Evolutionary conservation across 2,113 vertebrate species (phyloP).

Genomic region (Peromyscus leucopus): DNA sequence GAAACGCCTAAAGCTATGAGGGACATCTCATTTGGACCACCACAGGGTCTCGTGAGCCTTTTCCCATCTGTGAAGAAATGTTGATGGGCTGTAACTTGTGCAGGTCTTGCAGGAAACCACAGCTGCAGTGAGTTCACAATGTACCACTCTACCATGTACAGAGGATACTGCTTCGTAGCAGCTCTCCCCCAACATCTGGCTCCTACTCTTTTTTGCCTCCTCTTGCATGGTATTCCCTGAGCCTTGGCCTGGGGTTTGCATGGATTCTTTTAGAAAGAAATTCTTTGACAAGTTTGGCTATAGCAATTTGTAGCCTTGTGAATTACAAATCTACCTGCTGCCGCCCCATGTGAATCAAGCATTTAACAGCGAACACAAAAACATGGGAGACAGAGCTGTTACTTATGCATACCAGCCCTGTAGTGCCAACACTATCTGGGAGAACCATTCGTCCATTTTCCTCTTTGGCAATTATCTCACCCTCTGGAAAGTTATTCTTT

Average conservation of each 20-base stretch:
- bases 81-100: not conserved
- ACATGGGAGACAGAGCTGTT: not conserved
- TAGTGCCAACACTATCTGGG: not conserved
- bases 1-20: not conserved
- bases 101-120: not conserved
- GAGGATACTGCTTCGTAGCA: not conserved
- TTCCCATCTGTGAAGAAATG: not conserved
- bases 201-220: not conserved
- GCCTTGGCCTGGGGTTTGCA: not conserved
- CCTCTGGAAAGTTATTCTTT: not conserved
- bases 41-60: not conserved
- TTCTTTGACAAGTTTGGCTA: not conserved
- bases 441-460: not conserved
- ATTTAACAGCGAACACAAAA: not conserved
- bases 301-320: not conserved
- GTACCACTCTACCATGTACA: not conserved
- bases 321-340: not conserved
- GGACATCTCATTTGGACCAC: not conserved
- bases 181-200: not conserved
- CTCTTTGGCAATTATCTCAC: not conserved
- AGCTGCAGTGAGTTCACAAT: not conserved
- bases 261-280: not conserved
- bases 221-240: not conserved
- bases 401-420: not conserved
- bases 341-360: not conserved